These are phyloP conservation scores for Plebejus argus DNA, from an alignment of 2,888 invertebrate species.

Conservation along the genomic window DNA sequence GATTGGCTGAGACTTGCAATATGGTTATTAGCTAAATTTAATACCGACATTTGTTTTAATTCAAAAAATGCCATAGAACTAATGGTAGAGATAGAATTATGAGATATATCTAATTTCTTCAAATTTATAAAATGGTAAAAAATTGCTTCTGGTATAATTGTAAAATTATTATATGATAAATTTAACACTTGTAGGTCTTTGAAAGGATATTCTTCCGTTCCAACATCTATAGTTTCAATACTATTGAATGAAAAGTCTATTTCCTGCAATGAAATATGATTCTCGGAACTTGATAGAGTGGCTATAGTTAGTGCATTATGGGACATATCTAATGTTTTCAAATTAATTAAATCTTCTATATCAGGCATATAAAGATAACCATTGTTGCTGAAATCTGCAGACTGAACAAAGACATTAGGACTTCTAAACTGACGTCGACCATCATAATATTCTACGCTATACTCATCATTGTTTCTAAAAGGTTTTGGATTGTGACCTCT, in stretches of 20 bases:
- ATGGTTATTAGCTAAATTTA: background rate
- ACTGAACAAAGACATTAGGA: background rate
- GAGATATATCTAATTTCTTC: background rate
- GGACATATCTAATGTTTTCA: background rate
- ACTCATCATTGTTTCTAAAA: background rate
- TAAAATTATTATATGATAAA: background rate
- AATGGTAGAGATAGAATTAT: background rate
- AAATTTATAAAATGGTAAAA: background rate
- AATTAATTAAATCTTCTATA: background rate
- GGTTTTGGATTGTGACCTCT: too few relatives aligned
- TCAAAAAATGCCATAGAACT: background rate
- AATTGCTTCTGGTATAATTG: background rate
- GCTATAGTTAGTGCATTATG: background rate
- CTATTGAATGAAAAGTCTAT: background rate
- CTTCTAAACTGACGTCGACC: background rate
- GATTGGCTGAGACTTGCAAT: background rate
- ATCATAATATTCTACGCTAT: background rate
- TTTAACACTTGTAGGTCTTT: background rate
- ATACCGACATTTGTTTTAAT: background rate
- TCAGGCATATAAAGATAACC: background rate
- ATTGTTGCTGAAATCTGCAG: background rate
- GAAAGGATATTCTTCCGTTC: background rate
- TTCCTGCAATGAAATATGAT: background rate
- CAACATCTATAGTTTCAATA: background rate
- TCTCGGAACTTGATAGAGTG: background rate